Conservation (phyloP, 2,888 invertebrate genomes). For the Drosophila pegasa region DNA sequence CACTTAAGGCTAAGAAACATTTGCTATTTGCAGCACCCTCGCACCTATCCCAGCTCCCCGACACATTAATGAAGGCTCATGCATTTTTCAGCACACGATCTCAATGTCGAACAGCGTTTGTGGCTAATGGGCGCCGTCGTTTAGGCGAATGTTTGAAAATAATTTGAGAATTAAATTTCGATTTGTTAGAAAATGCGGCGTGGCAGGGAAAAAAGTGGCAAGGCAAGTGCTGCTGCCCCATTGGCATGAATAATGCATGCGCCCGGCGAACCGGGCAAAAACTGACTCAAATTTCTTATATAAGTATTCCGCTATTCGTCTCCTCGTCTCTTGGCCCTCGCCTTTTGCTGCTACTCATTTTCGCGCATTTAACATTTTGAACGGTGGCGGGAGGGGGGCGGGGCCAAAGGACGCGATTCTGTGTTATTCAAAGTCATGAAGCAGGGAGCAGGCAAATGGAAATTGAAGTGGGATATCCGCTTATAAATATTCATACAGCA, state of each 20-base stretch:
- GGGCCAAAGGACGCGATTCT: slow-evolving; percentile 5
- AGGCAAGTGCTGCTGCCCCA: slow-evolving; percentile 8
- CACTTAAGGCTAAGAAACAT: slow-evolving; percentile 21
- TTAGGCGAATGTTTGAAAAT: slow-evolving; percentile 64
- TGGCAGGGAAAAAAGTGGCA: slow-evolving; percentile 17
- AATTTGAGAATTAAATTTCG: slow-evolving; percentile 80
- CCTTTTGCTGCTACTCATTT: slow-evolving; percentile 29
- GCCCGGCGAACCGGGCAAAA: slow-evolving; percentile 26
- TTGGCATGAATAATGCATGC: slow-evolving; percentile 70
- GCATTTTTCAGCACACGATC: slow-evolving; percentile 66
- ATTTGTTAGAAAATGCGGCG: slow-evolving; percentile 62
- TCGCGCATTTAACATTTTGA: slow-evolving; percentile 58
- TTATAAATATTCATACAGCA: slow-evolving; percentile 75
- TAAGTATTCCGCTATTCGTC: slow-evolving; percentile 3
- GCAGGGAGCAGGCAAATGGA: slow-evolving; percentile 7
- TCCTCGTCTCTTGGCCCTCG: not conserved
- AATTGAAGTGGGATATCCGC: slow-evolving; percentile 42
- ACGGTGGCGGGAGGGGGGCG: too few species aligned
- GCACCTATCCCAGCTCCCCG: slow-evolving; percentile 9
- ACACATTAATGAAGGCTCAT: slow-evolving; percentile 65
- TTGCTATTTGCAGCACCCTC: slow-evolving; percentile 8
- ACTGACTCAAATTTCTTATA: slow-evolving; percentile 23
- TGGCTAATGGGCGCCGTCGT: slow-evolving; percentile 49
- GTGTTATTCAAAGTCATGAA: slow-evolving; percentile 61
- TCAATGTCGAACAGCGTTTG: slow-evolving; percentile 17